These are phyloP conservation scores for Drosophila lowei DNA, from an alignment of 1,140 invertebrate genomes.

Conservation along the genomic window DNA sequence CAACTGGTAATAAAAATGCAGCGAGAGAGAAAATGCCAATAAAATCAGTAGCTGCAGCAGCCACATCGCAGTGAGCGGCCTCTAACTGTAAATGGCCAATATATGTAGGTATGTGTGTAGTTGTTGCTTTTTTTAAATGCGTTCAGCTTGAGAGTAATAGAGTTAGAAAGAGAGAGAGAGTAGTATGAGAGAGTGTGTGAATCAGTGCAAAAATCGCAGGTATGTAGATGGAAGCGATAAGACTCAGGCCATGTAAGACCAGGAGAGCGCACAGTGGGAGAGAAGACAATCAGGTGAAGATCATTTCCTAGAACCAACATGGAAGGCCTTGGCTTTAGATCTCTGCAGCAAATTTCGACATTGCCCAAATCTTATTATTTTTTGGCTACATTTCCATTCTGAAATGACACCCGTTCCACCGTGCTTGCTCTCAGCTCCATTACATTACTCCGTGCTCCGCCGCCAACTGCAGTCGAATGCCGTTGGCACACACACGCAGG, in stretches of 20 bases:
- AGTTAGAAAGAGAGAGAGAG: constrained; percentile 1
- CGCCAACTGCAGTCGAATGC: constrained; percentile 42
- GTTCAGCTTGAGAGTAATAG: neutral
- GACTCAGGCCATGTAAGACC: constrained; percentile 1
- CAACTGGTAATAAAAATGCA: constrained; percentile 48
- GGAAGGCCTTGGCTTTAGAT: neutral
- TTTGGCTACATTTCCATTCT: constrained; percentile 24
- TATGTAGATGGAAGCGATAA: constrained; percentile 35
- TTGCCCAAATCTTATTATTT: constrained; percentile 3
- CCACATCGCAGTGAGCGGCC: constrained; percentile 36
- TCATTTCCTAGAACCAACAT: neutral
- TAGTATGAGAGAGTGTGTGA: constrained; percentile 37
- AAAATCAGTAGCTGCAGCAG: constrained; percentile 30
- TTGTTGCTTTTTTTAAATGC: constrained; percentile 7
- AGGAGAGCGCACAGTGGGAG: constrained; percentile 34
- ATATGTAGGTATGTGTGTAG: constrained; percentile 9
- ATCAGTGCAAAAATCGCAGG: constrained; percentile 30
- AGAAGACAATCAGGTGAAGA: neutral
- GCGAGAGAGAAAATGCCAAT: constrained; percentile 34
- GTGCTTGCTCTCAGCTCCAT: constrained; percentile 38
- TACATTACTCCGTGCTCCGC: constrained; percentile 6
- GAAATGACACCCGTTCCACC: constrained; percentile 27
- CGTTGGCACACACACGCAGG: constrained; percentile 33
- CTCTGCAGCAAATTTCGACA: neutral
- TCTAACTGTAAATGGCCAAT: constrained; percentile 71